phyloP scores from a whole-genome alignment of 2,888 invertebrate species.

The Pyrrhosoma nymphula region DNA sequence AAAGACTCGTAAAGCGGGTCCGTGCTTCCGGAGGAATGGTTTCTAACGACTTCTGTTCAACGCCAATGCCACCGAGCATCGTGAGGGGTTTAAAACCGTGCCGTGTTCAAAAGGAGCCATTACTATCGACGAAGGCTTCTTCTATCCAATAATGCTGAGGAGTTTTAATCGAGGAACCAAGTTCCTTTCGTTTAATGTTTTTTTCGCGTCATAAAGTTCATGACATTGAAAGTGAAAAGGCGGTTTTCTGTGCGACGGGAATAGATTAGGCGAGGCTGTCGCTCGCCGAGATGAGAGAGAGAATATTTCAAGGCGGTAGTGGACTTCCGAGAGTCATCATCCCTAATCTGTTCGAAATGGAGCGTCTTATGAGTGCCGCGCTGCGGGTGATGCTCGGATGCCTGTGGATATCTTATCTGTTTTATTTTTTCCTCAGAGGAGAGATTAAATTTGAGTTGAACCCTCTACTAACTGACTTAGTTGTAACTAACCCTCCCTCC shows the following conservation, averaged over 20 bases:
- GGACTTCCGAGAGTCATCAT: neutral
- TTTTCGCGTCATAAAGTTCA: neutral
- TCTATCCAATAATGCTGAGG: neutral
- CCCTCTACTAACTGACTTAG: no score
- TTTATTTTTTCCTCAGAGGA: neutral
- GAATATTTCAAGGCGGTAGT: neutral
- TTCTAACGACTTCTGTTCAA: no score
- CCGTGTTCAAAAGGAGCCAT: neutral
- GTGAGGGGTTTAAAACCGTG: neutral
- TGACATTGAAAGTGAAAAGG: neutral
- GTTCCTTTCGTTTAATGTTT: neutral
- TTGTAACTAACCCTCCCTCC: neutral
- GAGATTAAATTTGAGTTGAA: neutral
- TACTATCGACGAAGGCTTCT: neutral
- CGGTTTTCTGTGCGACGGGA: neutral
- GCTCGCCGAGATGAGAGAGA: neutral
- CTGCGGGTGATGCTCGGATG: neutral
- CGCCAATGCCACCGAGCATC: neutral
- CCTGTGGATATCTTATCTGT: neutral
- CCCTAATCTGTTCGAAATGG: conserved; percentile 16
- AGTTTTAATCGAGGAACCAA: neutral
- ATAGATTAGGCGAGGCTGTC: neutral
- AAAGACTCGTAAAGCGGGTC: neutral
- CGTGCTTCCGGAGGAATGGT: neutral
- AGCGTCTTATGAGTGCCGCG: neutral